phyloP scores from a whole-genome alignment of 2,113 vertebrate genomes.

The Natator depressus region DNA sequence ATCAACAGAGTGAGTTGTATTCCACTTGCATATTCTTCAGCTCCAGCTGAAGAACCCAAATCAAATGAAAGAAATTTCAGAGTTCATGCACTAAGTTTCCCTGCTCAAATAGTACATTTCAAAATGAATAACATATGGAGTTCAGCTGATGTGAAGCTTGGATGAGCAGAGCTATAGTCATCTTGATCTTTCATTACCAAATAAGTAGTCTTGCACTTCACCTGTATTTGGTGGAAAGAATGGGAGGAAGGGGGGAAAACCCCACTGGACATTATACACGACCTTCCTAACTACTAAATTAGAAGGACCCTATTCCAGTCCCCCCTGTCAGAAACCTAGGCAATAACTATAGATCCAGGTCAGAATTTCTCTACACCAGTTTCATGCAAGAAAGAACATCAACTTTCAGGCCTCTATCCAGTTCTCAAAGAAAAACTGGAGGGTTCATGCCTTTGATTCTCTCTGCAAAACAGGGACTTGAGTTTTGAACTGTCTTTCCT shows the following conservation, averaged over 20 bases:
- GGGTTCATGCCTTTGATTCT: neutral
- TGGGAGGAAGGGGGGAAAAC: neutral
- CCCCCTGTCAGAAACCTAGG: neutral
- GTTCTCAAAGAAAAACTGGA: neutral
- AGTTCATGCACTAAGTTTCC: rapidly evolving
- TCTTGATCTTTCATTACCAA: rapidly evolving
- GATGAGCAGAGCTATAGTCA: neutral
- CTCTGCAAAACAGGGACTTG: neutral
- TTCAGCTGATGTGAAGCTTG: neutral
- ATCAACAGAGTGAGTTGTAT: neutral
- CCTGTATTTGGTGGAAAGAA: neutral
- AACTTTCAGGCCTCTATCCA: neutral
- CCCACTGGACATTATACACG: neutral
- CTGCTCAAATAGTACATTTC: rapidly evolving
- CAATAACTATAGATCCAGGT: neutral
- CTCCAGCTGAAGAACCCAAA: neutral
- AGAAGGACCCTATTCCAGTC: neutral
- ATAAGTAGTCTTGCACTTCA: neutral
- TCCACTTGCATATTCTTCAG: neutral
- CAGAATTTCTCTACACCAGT: rapidly evolving
- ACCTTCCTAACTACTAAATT: neutral
- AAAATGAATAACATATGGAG: neutral
- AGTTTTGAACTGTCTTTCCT: neutral
- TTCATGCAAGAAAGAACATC: rapidly evolving
- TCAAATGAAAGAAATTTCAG: neutral